A percentile compares a stretch with the other conserved stretches of the same genome.
phyloP scores from a whole-genome alignment of 92 coral and sea anemone genomes.

The Paragorgia papillata region DNA sequence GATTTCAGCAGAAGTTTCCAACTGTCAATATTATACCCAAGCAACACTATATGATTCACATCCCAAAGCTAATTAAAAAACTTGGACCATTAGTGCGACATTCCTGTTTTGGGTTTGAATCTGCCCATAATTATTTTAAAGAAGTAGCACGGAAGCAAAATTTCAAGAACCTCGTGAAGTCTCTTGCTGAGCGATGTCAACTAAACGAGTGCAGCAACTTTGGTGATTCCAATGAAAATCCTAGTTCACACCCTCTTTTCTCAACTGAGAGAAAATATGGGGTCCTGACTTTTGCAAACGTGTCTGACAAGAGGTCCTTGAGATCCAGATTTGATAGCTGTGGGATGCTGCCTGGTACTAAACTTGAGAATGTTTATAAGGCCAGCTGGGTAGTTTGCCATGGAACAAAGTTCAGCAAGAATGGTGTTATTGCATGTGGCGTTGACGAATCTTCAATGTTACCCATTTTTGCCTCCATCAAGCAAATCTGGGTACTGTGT shows the following conservation, averaged over 20 bases:
- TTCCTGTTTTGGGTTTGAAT: too few relatives aligned
- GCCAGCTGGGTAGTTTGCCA: too few relatives aligned
- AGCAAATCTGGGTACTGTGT: too few relatives aligned
- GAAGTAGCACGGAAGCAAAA: conserved; percentile 23
- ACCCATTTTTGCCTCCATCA: too few relatives aligned
- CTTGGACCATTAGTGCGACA: too few relatives aligned
- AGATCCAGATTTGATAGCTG: conserved; percentile 25
- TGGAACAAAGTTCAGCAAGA: too few relatives aligned
- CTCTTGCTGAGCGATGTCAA: conserved; percentile 10
- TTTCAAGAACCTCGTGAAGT: conserved; percentile 23
- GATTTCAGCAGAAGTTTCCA: conserved; percentile 4
- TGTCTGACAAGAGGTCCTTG: conserved; percentile 3
- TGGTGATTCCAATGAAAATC: background rate
- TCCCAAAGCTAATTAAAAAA: background rate
- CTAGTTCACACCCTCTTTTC: conserved; percentile 23
- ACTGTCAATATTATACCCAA: conserved; percentile 38
- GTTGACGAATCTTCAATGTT: too few relatives aligned
- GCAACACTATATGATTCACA: conserved; percentile 47
- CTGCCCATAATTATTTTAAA: conserved; percentile 1
- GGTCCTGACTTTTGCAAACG: background rate
- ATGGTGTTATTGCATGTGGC: too few relatives aligned
- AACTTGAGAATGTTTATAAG: too few relatives aligned
- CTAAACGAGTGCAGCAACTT: conserved; percentile 43
- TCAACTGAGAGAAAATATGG: conserved; percentile 28
- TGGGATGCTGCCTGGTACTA: conserved; percentile 38